A percentile compares a stretch with the other conserved stretches of the same genome.
Evolutionary conservation across 2,888 invertebrate genomes (phyloP).

Genomic region (Geophilus truncorum): DNA sequence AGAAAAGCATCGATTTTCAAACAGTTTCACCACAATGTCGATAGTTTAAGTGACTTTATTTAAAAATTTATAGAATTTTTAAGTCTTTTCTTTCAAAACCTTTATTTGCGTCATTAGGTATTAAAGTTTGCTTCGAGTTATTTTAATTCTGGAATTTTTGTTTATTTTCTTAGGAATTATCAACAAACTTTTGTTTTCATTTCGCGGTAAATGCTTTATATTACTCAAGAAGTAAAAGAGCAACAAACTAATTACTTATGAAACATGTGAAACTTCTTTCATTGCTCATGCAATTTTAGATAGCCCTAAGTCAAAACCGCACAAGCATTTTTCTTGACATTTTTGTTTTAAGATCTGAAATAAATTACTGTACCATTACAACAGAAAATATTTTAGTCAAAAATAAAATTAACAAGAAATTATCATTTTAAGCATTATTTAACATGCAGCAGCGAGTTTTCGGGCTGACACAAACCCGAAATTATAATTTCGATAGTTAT

Average conservation of each 20-base stretch:
- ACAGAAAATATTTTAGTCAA: too few relatives aligned
- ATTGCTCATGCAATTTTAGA: background rate
- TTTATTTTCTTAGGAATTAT: too few relatives aligned
- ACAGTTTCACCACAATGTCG: background rate
- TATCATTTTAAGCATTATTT: too few relatives aligned
- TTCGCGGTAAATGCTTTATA: background rate
- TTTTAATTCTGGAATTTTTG: too few relatives aligned
- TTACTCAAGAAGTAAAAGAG: background rate
- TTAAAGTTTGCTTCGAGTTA: too few relatives aligned
- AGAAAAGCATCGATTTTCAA: background rate
- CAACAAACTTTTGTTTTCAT: background rate
- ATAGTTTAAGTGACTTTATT: background rate
- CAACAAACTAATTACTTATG: background rate
- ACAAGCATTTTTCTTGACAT: background rate
- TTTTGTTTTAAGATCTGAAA: background rate
- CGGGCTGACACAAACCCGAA: too few relatives aligned
- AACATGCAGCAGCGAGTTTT: too few relatives aligned
- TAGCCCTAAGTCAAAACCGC: background rate
- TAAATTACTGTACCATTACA: too few relatives aligned
- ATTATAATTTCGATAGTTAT: too few relatives aligned
- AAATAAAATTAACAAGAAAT: too few relatives aligned
- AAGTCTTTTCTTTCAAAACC: too few relatives aligned
- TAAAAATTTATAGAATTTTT: background rate
- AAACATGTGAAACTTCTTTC: background rate
- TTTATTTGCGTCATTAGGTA: too few relatives aligned